Evolutionary conservation across 2,113 vertebrate genomes (phyloP).

Genomic region (Dolichallabes microphthalmus): DNA sequence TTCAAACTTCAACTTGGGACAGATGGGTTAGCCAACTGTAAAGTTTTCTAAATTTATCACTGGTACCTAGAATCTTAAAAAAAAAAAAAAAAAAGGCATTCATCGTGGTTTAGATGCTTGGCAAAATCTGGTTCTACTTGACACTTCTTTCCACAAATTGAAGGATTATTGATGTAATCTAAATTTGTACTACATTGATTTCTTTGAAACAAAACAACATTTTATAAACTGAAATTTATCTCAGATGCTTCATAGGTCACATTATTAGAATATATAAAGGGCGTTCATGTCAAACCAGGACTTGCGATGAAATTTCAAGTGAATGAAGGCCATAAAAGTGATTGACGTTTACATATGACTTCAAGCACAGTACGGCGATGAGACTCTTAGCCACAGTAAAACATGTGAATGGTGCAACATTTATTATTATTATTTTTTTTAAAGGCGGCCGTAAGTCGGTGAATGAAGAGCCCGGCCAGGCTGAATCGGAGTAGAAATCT

Average conservation of each 20-base stretch:
- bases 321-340: too few relatives aligned
- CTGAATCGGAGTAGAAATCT: too few relatives aligned
- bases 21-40: not conserved
- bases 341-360: too few relatives aligned
- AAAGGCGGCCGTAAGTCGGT: too few relatives aligned
- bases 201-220: not conserved
- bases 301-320: too few relatives aligned
- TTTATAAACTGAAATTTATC: not conserved
- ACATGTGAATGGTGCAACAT: too few relatives aligned
- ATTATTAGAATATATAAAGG: not conserved
- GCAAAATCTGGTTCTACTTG: not conserved
- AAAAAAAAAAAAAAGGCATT: not conserved
- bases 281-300: too few relatives aligned
- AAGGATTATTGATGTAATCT: constrained; percentile 8
- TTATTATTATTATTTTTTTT: too few relatives aligned
- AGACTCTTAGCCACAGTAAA: too few relatives aligned
- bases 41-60: constrained; percentile 1
- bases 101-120: not conserved
- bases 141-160: not conserved
- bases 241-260: not conserved
- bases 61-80: not conserved
- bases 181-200: not conserved
- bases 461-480: too few relatives aligned
- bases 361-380: too few relatives aligned
- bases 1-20: not conserved